These are phyloP conservation scores for Etheostoma cragini DNA, from an alignment of 2,113 vertebrate genomes.

Conservation along the genomic window DNA sequence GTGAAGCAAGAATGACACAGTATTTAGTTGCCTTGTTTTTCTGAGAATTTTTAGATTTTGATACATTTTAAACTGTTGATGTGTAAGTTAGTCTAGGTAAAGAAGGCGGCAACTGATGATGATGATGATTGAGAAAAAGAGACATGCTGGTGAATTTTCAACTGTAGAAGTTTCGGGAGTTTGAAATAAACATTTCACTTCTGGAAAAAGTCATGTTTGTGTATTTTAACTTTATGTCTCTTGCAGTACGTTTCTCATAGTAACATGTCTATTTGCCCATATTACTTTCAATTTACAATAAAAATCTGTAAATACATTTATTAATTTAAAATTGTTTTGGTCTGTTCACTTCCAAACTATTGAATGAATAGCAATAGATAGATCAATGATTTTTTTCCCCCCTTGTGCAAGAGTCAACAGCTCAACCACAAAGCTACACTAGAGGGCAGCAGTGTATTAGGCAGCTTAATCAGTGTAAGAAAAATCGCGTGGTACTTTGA, in stretches of 20 bases:
- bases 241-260: not conserved
- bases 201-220: constrained; percentile 14
- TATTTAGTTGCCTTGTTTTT: constrained; percentile 59
- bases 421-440: constrained; percentile 10
- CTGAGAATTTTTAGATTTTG: constrained; percentile 64
- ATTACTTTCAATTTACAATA: not conserved
- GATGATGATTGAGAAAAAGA: not conserved
- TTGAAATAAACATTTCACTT: constrained; percentile 77
- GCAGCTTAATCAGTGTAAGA: not conserved
- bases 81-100: constrained; percentile 52
- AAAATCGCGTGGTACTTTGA: not conserved
- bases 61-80: constrained; percentile 62
- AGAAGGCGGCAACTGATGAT: not conserved
- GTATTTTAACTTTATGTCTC: not conserved
- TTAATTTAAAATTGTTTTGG: no score
- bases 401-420: not conserved
- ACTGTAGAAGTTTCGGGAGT: constrained; percentile 57
- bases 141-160: constrained; percentile 34
- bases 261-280: not conserved
- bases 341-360: not conserved
- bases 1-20: constrained; percentile 46
- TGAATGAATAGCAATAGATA: not conserved
- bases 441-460: constrained; percentile 69
- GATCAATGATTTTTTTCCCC: not conserved
- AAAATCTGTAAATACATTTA: not conserved